phyloP scores from a whole-genome alignment of 1,140 invertebrate genomes.

The Aphis gossypii region DNA sequence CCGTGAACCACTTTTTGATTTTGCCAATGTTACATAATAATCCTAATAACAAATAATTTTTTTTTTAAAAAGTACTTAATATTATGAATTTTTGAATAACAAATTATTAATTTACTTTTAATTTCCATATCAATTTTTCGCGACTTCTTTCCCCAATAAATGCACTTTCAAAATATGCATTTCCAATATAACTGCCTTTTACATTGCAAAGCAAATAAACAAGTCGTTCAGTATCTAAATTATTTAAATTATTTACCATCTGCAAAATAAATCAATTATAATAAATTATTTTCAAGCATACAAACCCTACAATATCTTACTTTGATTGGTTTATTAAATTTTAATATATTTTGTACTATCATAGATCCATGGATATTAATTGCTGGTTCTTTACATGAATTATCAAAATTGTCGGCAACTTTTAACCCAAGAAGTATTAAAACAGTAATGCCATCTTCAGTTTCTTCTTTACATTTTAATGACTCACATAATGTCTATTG shows the following conservation, averaged over 20 bases:
- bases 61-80: background rate
- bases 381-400: slow-evolving; percentile 4
- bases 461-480: slow-evolving; percentile 54
- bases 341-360: slow-evolving; percentile 59
- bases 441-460: slow-evolving; percentile 27
- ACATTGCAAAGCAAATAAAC: slow-evolving; percentile 40
- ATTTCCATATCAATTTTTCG: slow-evolving; percentile 55
- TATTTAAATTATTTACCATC: slow-evolving; percentile 45
- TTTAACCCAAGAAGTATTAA: slow-evolving; percentile 48
- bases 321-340: slow-evolving; percentile 60
- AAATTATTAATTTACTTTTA: slow-evolving; percentile 44
- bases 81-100: background rate
- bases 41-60: background rate
- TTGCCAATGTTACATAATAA: slow-evolving; percentile 40
- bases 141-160: slow-evolving; percentile 58
- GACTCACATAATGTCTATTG: slow-evolving; percentile 42
- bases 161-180: slow-evolving; percentile 56
- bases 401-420: slow-evolving; percentile 24
- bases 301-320: slow-evolving; percentile 43
- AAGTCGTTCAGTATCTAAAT: slow-evolving; percentile 38
- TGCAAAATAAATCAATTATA: slow-evolving; percentile 26
- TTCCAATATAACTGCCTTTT: slow-evolving; percentile 54
- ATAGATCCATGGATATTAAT: slow-evolving; percentile 58
- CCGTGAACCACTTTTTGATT: slow-evolving; percentile 50
- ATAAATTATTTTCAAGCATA: background rate